These are phyloP conservation scores for Brachionus koreanus DNA, from an alignment of 1,140 invertebrate species.

Conservation along the genomic window DNA sequence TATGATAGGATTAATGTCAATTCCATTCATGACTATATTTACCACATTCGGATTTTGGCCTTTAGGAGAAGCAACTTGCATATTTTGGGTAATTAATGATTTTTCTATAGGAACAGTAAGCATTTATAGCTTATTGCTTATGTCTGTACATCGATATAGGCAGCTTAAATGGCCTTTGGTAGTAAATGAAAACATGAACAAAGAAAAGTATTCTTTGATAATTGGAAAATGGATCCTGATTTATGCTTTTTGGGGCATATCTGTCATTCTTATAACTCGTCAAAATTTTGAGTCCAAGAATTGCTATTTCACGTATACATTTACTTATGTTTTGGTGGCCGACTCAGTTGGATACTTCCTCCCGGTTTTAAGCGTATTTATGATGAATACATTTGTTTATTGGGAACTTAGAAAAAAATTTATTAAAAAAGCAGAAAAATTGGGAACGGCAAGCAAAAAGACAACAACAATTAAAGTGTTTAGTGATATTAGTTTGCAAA, in stretches of 20 bases:
- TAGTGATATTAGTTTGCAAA: neutral
- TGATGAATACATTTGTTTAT: neutral
- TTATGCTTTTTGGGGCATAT: conserved; percentile 18
- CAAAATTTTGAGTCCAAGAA: neutral
- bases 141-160: conserved; percentile 75
- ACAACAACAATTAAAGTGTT: neutral
- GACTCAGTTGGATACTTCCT: neutral
- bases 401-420: neutral
- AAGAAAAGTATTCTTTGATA: neutral
- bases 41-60: conserved; percentile 45
- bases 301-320: conserved; percentile 17
- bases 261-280: neutral
- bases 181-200: conserved; percentile 2
- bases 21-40: conserved; percentile 46
- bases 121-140: conserved; percentile 68
- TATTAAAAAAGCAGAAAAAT: neutral
- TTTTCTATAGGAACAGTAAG: conserved; percentile 51
- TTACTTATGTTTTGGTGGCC: neutral
- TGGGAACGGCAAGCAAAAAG: neutral
- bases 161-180: conserved; percentile 76
- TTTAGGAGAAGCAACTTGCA: conserved; percentile 27
- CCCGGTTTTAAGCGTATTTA: neutral
- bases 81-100: conserved; percentile 43
- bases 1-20: conserved; percentile 46
- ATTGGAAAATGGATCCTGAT: conserved; percentile 23